phyloP scores from a whole-genome alignment of 1,140 invertebrate genomes.

The Calosoma granatense region DNA sequence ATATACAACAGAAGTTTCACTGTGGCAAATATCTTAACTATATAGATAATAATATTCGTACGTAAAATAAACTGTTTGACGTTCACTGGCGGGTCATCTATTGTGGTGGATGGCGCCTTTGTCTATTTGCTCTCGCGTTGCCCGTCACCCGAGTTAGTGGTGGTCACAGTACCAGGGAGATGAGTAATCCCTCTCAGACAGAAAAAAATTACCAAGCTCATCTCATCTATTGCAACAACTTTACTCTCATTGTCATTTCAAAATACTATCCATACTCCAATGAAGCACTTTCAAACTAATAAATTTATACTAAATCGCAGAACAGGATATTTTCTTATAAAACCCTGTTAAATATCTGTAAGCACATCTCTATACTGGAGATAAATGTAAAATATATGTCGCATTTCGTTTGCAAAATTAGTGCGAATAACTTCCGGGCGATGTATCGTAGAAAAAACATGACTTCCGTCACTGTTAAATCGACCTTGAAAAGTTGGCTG shows the following conservation, averaged over 20 bases:
- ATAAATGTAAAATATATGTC: too few relatives aligned
- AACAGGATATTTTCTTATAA: too few relatives aligned
- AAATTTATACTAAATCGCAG: too few relatives aligned
- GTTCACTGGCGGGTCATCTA: constrained; percentile 11
- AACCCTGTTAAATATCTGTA: too few relatives aligned
- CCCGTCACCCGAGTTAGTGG: neutral
- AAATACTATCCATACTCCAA: too few relatives aligned
- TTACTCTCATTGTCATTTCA: too few relatives aligned
- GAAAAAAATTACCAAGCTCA: neutral
- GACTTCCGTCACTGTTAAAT: neutral
- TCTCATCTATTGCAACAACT: too few relatives aligned
- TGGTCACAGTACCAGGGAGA: neutral
- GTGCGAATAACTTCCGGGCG: neutral
- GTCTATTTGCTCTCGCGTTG: constrained; percentile 10
- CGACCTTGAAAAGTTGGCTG: neutral
- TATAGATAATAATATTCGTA: neutral
- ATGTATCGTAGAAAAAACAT: neutral
- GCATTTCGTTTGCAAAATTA: too few relatives aligned
- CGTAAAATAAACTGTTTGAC: constrained; percentile 1
- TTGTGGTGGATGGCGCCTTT: constrained; percentile 16
- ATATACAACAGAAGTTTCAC: neutral
- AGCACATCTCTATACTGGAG: neutral
- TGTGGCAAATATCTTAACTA: neutral
- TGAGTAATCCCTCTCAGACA: neutral
- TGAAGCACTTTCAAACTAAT: too few relatives aligned